Evolutionary conservation across 2,113 vertebrate genomes (phyloP), one percentile per base, ranked within the genome.

Genomic region (Chionis minor): DNA sequence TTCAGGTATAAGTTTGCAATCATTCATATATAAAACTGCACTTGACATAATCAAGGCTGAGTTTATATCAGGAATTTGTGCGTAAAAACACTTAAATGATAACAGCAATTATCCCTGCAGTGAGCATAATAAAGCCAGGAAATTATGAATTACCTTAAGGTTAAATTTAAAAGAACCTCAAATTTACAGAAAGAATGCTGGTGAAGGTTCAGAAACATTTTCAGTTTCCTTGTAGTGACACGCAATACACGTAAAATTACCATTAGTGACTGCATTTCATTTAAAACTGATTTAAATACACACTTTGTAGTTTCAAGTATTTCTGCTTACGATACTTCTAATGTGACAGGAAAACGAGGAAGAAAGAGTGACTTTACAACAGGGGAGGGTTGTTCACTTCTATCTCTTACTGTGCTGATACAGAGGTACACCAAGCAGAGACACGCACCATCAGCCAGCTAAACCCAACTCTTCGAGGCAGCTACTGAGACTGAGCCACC

Each of bases 311-410:
- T 84, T 92, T 70, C 69, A 93, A 84, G 33, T 58, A 58, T 81
- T 95, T 62, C 84, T 93, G 81, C 65, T 87, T 74, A 54, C 63
- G 45, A 30, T 11, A 40, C 51, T 2, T 4, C 69, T 86, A 62
- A 54, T 45, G 15, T 74, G 92, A 96, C 81, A 94, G 84, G 38
- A 94, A 91, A 91, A 84, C 0, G 2, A 91, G 90, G 59, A 89
- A 78, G 51, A 79, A 93, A 74, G 65, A 87, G 88, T 59, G 85
- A 82, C 74, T 90, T 32, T 96, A 81, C 66, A 90, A 69, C 56
- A 75, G 56, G n/a, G 67, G 13, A 94, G 45, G 8, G 66, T 33
- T 74, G 88, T 73, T 91, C 81, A 79, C 70, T 79, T 88, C 56
- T 94, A 4, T 51, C 81, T 95, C 69, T 63, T 26, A 51, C 88